Evolutionary conservation across 2,797 vertebrate species (phyloP).

Genomic region (Ceyx erithaca): DNA sequence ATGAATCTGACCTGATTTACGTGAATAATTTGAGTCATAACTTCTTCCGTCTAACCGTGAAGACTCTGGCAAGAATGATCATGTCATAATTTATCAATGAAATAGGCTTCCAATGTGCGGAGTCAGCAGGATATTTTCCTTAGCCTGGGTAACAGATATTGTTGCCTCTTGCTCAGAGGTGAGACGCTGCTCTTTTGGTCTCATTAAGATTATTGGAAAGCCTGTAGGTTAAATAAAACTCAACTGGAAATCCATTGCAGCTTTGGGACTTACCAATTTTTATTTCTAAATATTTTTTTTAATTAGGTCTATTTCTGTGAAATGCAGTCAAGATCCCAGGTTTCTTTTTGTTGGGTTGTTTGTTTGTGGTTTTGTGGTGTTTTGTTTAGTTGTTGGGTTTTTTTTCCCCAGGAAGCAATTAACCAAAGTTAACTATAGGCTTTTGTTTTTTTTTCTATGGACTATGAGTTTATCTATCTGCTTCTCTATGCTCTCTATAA

Average conservation of each 20-base stretch:
- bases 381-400: not conserved
- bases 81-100: slow-evolving; percentile 48
- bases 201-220: not conserved
- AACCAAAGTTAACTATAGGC: not conserved
- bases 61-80: slow-evolving; percentile 43
- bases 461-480: not conserved
- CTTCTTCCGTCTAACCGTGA: not conserved
- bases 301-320: not conserved
- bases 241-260: slow-evolving; percentile 13
- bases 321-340: not conserved
- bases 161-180: slow-evolving; percentile 42
- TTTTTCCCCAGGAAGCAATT: not conserved
- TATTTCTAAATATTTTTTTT: too few relatives aligned
- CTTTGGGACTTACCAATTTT: not conserved
- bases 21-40: slow-evolving; percentile 44
- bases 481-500: not conserved
- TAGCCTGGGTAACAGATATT: slow-evolving; percentile 4
- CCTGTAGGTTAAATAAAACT: slow-evolving; percentile 34
- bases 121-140: slow-evolving; percentile 49
- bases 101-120: slow-evolving; percentile 17
- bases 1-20: slow-evolving; percentile 53
- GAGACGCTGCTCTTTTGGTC: slow-evolving; percentile 50
- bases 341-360: not conserved
- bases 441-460: not conserved
- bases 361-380: too few relatives aligned